Percentiles rank a stretch among this genome's conserved stretches.
These are phyloP conservation scores for Lasioglossum albipes DNA, from an alignment of 1,140 invertebrate species.

Conservation along the genomic window DNA sequence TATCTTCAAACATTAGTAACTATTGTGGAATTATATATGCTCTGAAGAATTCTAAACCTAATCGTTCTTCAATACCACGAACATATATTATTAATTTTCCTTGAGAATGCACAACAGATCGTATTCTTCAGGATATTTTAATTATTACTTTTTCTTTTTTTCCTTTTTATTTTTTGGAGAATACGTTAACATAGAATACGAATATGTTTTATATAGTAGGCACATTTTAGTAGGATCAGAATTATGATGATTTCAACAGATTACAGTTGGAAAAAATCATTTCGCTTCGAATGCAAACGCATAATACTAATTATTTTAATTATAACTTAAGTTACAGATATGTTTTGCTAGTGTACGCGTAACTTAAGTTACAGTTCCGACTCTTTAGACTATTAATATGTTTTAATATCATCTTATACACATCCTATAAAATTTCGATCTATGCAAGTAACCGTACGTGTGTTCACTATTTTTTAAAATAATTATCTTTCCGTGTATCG, in stretches of 20 bases:
- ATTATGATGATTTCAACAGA: slow-evolving; percentile 33
- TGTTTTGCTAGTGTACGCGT: slow-evolving; percentile 10
- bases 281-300: slow-evolving; percentile 14
- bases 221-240: slow-evolving; percentile 34
- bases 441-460: background rate
- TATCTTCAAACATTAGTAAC: background rate
- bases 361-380: slow-evolving; percentile 12
- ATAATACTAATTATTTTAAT: slow-evolving; percentile 4
- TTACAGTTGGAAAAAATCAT: slow-evolving; percentile 15
- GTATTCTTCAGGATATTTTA: background rate
- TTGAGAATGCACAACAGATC: slow-evolving; percentile 1
- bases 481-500: background rate
- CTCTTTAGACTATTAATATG: background rate
- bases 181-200: background rate
- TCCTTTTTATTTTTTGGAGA: background rate
- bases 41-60: slow-evolving; percentile 7
- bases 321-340: slow-evolving; percentile 38
- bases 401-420: slow-evolving; percentile 5
- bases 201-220: slow-evolving; percentile 22
- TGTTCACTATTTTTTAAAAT: slow-evolving; percentile 11
- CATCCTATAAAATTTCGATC: slow-evolving; percentile 6
- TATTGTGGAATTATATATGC: background rate
- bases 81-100: background rate
- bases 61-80: background rate
- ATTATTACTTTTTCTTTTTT: background rate